Evolutionary conservation across 2,797 vertebrate genomes (phyloP).

Genomic region (Acipenser ruthenus): DNA sequence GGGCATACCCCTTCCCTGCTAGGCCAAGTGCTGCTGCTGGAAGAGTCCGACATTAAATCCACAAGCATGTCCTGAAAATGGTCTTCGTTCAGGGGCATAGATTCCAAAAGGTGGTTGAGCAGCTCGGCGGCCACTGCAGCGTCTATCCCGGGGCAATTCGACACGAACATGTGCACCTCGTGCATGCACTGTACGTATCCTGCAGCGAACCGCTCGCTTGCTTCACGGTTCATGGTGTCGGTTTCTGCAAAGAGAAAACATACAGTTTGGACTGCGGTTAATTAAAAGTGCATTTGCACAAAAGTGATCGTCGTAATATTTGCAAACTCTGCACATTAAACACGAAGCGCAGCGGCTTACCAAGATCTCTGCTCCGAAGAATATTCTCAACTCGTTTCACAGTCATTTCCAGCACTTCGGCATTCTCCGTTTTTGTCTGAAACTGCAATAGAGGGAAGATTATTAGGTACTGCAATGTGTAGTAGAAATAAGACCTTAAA

Average conservation of each 20-base stretch:
- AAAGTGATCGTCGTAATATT: too few relatives aligned
- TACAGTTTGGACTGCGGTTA: neutral
- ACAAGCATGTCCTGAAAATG: constrained; percentile 67
- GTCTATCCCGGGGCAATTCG: constrained; percentile 81
- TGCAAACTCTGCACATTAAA: neutral
- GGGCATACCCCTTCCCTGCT: constrained; percentile 28
- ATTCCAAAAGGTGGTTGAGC: constrained; percentile 87
- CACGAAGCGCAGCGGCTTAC: constrained; percentile 45
- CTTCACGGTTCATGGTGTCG: constrained; percentile 68
- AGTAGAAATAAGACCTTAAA: too few relatives aligned
- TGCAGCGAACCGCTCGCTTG: constrained; percentile 85
- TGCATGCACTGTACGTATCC: constrained; percentile 98
- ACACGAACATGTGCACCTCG: constrained; percentile 93
- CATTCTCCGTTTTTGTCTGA: constrained; percentile 87
- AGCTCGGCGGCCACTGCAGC: constrained; percentile 77
- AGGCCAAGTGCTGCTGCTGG: constrained; percentile 37
- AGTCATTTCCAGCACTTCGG: constrained; percentile 88
- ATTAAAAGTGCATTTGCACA: too few relatives aligned
- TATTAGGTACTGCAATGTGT: neutral
- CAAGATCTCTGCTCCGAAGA: constrained; percentile 65
- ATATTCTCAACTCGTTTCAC: constrained; percentile 81
- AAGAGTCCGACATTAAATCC: constrained; percentile 57
- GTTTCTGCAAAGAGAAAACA: constrained; percentile 48
- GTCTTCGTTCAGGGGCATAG: constrained; percentile 82
- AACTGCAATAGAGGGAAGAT: constrained; percentile 47